Evolutionary conservation across 2,113 vertebrate genomes (phyloP), one percentile per base, ranked within the genome.

Genomic region (Hypomesus transpacificus): DNA sequence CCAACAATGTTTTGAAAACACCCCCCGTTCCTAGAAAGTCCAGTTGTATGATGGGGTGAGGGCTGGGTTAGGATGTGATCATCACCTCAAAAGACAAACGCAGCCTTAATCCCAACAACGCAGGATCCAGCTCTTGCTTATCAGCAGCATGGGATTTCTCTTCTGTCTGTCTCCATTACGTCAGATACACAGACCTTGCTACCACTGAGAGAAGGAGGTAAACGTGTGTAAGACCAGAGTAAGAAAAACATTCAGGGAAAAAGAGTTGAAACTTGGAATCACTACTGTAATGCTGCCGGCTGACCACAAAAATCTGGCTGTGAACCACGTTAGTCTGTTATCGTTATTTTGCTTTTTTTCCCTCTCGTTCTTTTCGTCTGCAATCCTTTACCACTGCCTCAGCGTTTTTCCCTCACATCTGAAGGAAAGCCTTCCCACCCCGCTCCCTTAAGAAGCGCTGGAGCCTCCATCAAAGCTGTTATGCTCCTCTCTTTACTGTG

Each of bases 351-450:
- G 76, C 79, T 71, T 85, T 83, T 80, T 75, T 56, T 81, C 73
- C 68, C 79, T 64, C 58, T 73, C 67, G 14, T 75, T 79, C 71
- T 85, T 85, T 85, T 86, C 60, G 78, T 79, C 88, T 88, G 87
- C 85, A 74, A 81, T 82, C 80, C 68, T 85, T 87, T 89, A 86
- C 73, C 85, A 83, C 81, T 76, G 59, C 88, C 82, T 91, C 90
- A 90, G 89, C 87, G 75, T 81, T 88, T 89, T 85, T 69, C 46
- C 68, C 68, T 39, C 68, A 94, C 94, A 93, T 95, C 89, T 91
- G 91, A 95, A 92, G 89, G 91, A 93, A 93, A 92, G 91, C 88
- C 90, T 91, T 74, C 77, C 84, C 87, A 91, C 83, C 83, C 14
- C 80, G 70, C 87, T 90, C 84, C 89, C 90, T 93, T 92, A 89